Conservation (phyloP, 2,113 vertebrate species). For the Lepisosteus oculatus region DNA sequence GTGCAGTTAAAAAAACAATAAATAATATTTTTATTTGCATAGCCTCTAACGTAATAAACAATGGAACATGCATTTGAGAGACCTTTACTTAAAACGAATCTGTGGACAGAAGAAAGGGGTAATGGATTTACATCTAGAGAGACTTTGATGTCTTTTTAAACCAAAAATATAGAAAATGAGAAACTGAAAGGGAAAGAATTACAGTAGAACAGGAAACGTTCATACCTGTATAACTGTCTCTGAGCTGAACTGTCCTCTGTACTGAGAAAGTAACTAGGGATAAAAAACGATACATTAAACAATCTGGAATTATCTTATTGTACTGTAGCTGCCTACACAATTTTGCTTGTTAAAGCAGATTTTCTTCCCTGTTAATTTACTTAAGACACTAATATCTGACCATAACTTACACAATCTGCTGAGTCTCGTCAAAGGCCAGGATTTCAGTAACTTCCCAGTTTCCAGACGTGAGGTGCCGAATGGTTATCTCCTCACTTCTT, state of each 20-base stretch:
- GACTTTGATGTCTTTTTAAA: no score
- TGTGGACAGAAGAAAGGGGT: no score
- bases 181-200: no score
- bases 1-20: no score
- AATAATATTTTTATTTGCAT: no score
- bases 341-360: background rate
- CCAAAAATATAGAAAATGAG: background rate
- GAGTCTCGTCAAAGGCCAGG: slow-evolving; percentile 48
- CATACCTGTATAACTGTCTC: slow-evolving; percentile 61
- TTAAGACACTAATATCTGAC: background rate
- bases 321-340: no score
- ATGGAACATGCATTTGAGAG: background rate
- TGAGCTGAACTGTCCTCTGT: slow-evolving; percentile 49
- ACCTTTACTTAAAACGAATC: no score
- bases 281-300: slow-evolving; percentile 21
- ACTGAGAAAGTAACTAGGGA: slow-evolving; percentile 59
- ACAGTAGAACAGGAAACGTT: no score
- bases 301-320: background rate
- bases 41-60: no score
- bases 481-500: slow-evolving; percentile 38
- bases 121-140: no score
- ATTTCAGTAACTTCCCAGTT: slow-evolving; percentile 62
- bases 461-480: slow-evolving; percentile 62
- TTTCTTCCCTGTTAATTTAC: background rate
- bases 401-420: slow-evolving; percentile 45